Conservation (phyloP, 2,888 invertebrate genomes). For the Drosophila recens region DNA sequence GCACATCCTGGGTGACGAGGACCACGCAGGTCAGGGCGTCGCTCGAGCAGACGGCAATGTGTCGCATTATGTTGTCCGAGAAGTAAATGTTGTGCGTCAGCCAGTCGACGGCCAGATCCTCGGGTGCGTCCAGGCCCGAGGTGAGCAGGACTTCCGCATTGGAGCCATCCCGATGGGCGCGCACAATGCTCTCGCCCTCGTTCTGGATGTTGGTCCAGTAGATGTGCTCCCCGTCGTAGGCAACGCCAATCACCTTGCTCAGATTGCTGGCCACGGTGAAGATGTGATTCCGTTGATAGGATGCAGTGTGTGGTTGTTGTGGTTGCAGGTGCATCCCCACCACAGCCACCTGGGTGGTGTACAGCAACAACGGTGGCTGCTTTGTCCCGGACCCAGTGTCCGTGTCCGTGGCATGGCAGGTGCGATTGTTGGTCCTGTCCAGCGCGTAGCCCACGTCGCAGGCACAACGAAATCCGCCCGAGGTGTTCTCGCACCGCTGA, state of each 20-base stretch:
- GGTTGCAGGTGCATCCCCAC: slow-evolving; percentile 87
- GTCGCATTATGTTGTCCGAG: slow-evolving; percentile 89
- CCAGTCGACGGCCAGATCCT: slow-evolving; percentile 92
- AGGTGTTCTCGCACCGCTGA: slow-evolving; percentile 88
- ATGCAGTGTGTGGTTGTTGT: slow-evolving; percentile 43
- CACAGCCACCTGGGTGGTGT: slow-evolving; percentile 89
- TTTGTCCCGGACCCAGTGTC: slow-evolving; percentile 83
- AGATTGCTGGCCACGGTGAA: slow-evolving; percentile 86
- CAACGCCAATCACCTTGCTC: slow-evolving; percentile 88
- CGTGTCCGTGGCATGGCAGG: slow-evolving; percentile 85
- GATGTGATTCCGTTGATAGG: slow-evolving; percentile 51
- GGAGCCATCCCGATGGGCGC: slow-evolving; percentile 88
- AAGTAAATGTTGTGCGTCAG: slow-evolving; percentile 92
- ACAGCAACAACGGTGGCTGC: slow-evolving; percentile 89
- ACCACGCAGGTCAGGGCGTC: slow-evolving; percentile 89
- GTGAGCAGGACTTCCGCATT: slow-evolving; percentile 88
- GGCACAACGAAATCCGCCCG: slow-evolving; percentile 87
- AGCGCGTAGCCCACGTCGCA: slow-evolving; percentile 88
- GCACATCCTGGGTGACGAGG: slow-evolving; percentile 87
- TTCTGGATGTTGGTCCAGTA: slow-evolving; percentile 92
- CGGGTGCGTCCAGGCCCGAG: slow-evolving; percentile 90
- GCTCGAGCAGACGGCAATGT: slow-evolving; percentile 91
- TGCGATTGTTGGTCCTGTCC: slow-evolving; percentile 85
- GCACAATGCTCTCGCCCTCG: slow-evolving; percentile 90
- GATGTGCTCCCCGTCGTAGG: slow-evolving; percentile 89